Percentiles rank a stretch among this genome's conserved stretches.
Conservation (phyloP, 2,888 invertebrate species). For the Escarpia spicata region DNA sequence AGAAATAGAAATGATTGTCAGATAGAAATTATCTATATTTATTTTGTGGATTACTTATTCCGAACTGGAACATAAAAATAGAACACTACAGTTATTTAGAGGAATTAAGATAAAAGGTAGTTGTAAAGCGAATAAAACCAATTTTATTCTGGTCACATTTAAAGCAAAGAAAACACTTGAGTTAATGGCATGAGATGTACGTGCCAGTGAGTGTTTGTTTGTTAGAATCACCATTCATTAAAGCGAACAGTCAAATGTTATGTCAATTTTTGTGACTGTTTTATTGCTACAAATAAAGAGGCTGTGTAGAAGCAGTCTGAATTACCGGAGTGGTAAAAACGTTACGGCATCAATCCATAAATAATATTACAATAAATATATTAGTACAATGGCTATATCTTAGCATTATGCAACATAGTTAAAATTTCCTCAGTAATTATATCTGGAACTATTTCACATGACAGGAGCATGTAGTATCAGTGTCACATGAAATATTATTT, state of each 20-base stretch:
- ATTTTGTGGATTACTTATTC: not conserved
- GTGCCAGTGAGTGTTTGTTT: not conserved
- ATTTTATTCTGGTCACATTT: not conserved
- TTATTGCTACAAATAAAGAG: constrained; percentile 1
- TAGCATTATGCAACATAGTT: not conserved
- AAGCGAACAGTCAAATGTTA: not conserved
- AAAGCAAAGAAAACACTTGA: not conserved
- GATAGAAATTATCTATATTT: not conserved
- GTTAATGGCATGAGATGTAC: not conserved
- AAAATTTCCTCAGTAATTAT: not conserved
- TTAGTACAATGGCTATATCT: not conserved
- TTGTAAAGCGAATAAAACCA: not conserved
- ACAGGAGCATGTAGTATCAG: not conserved
- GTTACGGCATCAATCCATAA: not conserved
- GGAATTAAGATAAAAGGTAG: not conserved
- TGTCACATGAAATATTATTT: not conserved
- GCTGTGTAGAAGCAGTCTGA: not conserved
- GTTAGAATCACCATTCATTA: not conserved
- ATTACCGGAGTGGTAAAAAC: not conserved
- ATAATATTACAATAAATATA: not conserved
- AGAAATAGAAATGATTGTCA: not conserved
- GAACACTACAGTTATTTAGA: not conserved
- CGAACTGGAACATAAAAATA: not conserved
- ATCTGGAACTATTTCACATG: not conserved
- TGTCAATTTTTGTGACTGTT: not conserved